A percentile compares a stretch with the other conserved stretches of the same genome.
phyloP scores from a whole-genome alignment of 2,113 vertebrate genomes.

The Corythornis cristatus region DNA sequence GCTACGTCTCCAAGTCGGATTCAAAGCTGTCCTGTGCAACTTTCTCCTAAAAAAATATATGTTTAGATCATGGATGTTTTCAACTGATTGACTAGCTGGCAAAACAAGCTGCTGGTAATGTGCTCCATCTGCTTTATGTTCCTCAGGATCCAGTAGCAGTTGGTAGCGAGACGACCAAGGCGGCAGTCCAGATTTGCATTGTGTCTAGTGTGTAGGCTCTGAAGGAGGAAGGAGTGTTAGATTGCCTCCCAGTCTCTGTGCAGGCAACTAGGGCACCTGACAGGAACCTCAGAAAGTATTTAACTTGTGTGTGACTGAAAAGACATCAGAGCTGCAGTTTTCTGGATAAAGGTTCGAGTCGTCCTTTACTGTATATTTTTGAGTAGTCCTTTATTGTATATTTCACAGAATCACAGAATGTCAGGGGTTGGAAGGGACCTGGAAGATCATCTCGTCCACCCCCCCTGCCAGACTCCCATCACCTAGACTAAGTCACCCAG shows the following conservation, averaged over 20 bases:
- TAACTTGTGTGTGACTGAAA: neutral
- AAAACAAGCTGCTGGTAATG: conserved; percentile 29
- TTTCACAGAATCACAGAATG: neutral
- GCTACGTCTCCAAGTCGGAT: neutral
- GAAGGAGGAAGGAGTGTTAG: neutral
- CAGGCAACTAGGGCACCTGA: neutral
- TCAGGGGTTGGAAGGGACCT: too few species aligned
- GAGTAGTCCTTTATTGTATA: neutral
- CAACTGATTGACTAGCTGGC: conserved; percentile 42
- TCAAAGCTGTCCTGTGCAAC: neutral
- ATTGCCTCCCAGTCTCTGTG: neutral
- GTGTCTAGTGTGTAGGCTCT: conserved; percentile 38
- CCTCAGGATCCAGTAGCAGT: conserved; percentile 52
- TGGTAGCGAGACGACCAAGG: conserved; percentile 24
- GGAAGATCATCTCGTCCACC: too few species aligned
- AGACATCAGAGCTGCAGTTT: neutral
- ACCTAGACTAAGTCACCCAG: too few species aligned
- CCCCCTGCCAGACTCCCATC: too few species aligned
- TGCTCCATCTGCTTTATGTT: conserved; percentile 58
- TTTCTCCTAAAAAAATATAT: neutral
- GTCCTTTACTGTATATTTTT: neutral
- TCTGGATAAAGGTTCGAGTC: neutral
- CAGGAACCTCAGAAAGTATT: neutral
- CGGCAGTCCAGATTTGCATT: conserved; percentile 35
- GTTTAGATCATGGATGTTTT: neutral